Percentiles rank a stretch among this genome's conserved stretches.
Conservation (phyloP, 2,797 vertebrate genomes). For the Hydrocynus forskahlii region DNA sequence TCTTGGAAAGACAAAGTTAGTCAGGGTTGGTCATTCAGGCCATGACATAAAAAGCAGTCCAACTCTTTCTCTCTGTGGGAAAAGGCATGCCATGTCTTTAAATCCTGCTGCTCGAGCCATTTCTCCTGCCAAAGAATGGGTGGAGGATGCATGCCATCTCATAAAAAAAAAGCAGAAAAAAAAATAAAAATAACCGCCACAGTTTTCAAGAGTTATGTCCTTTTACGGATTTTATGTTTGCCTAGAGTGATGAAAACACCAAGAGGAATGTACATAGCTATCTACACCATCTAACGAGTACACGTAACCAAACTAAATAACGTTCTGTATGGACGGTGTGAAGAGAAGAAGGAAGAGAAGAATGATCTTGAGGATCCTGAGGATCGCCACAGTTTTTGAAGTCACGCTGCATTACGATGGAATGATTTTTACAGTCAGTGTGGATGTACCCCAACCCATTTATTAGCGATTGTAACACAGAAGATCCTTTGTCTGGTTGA, state of each 20-base stretch:
- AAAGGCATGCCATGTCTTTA: constrained; percentile 62
- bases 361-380: background rate
- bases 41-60: constrained; percentile 57
- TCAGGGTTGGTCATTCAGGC: constrained; percentile 31
- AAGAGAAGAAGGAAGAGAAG: background rate
- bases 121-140: constrained; percentile 56
- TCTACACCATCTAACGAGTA: constrained; percentile 65
- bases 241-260: constrained; percentile 31
- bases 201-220: constrained; percentile 32
- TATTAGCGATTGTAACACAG: constrained; percentile 13
- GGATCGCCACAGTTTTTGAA: constrained; percentile 16
- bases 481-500: background rate
- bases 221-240: constrained; percentile 43
- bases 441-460: constrained; percentile 8
- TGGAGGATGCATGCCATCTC: constrained; percentile 35
- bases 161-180: background rate
- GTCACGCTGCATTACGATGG: background rate
- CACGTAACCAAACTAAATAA: constrained; percentile 41
- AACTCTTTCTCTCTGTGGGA: constrained; percentile 42
- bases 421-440: constrained; percentile 14
- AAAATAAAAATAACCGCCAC: constrained; percentile 18
- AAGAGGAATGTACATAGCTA: constrained; percentile 51
- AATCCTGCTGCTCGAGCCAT: constrained; percentile 63
- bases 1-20: constrained; percentile 47
- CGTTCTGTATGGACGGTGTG: constrained; percentile 5